Conservation (phyloP, 2,113 vertebrate genomes). For the Muntiacus muntjak region DNA sequence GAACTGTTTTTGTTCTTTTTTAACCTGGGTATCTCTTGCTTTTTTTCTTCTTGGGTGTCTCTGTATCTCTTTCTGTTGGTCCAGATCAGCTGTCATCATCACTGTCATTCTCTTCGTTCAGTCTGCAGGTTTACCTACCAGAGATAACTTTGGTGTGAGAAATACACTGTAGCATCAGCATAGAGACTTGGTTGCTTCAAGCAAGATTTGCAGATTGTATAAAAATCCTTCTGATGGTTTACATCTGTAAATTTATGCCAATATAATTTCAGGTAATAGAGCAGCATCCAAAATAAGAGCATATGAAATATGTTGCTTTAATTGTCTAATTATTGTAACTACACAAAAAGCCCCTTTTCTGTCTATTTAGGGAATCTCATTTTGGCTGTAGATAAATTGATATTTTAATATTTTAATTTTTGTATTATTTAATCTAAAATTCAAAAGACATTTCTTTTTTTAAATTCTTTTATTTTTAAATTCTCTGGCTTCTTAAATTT, state of each 20-base stretch:
- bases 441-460: background rate
- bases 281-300: background rate
- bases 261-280: conserved; percentile 53
- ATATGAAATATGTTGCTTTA: background rate
- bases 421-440: conserved; percentile 33
- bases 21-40: background rate
- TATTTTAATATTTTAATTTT: conserved; percentile 34
- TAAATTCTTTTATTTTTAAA: no score
- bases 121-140: background rate
- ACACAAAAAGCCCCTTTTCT: background rate
- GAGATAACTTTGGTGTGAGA: conserved; percentile 6
- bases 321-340: background rate
- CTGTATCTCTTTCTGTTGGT: background rate
- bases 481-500: background rate
- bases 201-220: conserved; percentile 11
- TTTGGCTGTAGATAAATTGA: background rate
- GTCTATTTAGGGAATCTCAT: background rate
- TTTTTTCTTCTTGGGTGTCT: background rate
- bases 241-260: background rate
- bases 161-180: conserved; percentile 10
- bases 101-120: background rate
- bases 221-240: background rate
- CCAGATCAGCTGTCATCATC: background rate
- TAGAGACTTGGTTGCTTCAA: conserved; percentile 12
- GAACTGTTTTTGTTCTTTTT: conserved; percentile 22